Evolutionary conservation across 64 coral and sea anemone species (phyloP).

Genomic region (Montipora cactus): DNA sequence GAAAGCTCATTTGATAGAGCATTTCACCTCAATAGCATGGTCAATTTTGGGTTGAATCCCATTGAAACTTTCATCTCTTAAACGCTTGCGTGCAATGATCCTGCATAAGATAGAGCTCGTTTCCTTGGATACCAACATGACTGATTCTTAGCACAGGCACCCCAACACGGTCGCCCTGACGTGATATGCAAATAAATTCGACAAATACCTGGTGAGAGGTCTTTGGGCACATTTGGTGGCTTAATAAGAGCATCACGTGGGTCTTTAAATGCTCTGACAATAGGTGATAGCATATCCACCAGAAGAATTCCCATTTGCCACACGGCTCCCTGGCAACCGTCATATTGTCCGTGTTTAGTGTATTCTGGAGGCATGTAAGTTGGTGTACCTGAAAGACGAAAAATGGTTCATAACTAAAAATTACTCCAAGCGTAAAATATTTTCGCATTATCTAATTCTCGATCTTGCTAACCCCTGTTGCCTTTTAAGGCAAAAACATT

Average conservation of each 20-base stretch:
- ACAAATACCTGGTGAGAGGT: conserved; percentile 19
- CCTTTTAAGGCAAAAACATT: too few relatives aligned
- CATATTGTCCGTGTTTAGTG: not conserved
- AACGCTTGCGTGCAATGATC: too few relatives aligned
- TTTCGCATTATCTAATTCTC: too few relatives aligned
- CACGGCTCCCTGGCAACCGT: conserved; percentile 19
- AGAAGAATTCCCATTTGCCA: conserved; percentile 28
- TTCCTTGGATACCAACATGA: not conserved
- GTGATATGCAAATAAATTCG: not conserved
- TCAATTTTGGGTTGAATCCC: too few relatives aligned
- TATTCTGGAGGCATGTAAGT: conserved; percentile 37
- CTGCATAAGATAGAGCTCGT: too few relatives aligned
- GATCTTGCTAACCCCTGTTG: too few relatives aligned
- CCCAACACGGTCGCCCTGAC: not conserved
- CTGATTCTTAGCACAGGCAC: not conserved
- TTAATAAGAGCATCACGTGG: not conserved
- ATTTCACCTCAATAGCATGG: too few relatives aligned
- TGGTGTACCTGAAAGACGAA: not conserved
- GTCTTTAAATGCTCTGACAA: not conserved
- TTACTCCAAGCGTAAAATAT: too few relatives aligned
- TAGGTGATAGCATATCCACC: conserved; percentile 31
- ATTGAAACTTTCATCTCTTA: too few relatives aligned
- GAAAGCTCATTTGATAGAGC: too few relatives aligned
- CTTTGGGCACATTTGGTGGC: not conserved
- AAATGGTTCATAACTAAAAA: not conserved